A percentile compares a stretch with the other conserved stretches of the same genome.
phyloP scores from a whole-genome alignment of 35 echinoderm and acorn worm genomes.

The Heliocidaris tuberculata region DNA sequence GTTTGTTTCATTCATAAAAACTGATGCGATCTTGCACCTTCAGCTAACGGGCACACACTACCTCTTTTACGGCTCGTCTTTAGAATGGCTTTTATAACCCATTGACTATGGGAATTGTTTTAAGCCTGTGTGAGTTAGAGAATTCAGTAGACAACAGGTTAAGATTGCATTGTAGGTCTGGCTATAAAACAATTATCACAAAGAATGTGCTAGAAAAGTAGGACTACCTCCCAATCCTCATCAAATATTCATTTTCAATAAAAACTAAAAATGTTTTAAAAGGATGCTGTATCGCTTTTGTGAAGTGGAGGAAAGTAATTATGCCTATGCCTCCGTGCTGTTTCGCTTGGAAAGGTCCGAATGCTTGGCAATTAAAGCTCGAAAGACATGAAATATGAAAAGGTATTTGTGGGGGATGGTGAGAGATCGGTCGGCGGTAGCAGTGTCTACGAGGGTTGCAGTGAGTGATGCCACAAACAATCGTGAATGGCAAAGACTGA shows the following conservation, averaged over 20 bases:
- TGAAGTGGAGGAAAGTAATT: background rate
- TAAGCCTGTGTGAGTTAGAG: too few relatives aligned
- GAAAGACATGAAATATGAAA: constrained; percentile 18
- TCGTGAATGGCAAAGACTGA: background rate
- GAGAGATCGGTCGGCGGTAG: background rate
- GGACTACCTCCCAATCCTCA: background rate
- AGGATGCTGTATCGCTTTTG: background rate
- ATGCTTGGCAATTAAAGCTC: background rate
- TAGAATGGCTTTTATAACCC: background rate
- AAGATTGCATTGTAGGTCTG: background rate
- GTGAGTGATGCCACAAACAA: background rate
- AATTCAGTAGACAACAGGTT: too few relatives aligned
- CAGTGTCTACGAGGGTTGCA: background rate
- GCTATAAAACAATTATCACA: background rate
- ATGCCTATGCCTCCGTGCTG: background rate
- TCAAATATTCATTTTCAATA: constrained; percentile 2
- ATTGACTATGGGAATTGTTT: too few relatives aligned
- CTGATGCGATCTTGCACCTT: background rate
- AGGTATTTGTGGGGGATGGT: background rate
- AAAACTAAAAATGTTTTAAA: background rate
- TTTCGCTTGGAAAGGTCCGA: background rate
- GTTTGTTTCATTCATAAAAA: background rate
- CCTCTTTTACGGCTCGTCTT: background rate
- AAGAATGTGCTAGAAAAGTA: background rate
- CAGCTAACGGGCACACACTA: background rate